Evolutionary conservation across 2,113 vertebrate species (phyloP).

Genomic region (Oenanthe oenanthe): DNA sequence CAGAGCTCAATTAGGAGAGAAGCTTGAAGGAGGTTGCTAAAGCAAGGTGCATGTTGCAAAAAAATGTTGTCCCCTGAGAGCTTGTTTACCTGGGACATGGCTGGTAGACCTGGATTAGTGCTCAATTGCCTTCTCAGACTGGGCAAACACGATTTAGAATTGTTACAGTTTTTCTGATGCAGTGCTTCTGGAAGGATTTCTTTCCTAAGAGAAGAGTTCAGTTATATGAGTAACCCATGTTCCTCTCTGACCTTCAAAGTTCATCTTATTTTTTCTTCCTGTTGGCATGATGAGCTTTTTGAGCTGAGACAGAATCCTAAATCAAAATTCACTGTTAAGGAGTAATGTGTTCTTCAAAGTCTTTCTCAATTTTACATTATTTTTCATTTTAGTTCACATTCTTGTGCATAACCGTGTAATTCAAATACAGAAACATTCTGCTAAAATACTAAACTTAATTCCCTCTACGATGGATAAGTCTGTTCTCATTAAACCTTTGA

Average conservation of each 20-base stretch:
- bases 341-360: not conserved
- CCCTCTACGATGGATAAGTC: not conserved
- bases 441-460: not conserved
- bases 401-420: not conserved
- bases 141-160: not conserved
- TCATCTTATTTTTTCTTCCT: not conserved
- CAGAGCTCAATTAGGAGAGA: not conserved
- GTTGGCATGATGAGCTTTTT: not conserved
- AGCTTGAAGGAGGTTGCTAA: not conserved
- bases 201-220: not conserved
- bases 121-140: not conserved
- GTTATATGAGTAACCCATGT: not conserved
- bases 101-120: not conserved
- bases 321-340: not conserved
- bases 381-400: not conserved
- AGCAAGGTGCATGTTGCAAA: not conserved
- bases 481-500: slow-evolving; percentile 31
- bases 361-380: not conserved
- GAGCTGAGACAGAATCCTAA: not conserved
- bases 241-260: not conserved
- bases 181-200: not conserved
- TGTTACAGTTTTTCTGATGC: not conserved
- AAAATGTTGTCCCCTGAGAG: not conserved
- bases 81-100: not conserved
- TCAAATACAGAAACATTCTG: not conserved